Percentiles rank a stretch among this genome's conserved stretches.
phyloP scores from a whole-genome alignment of 2,113 vertebrate genomes.

The Tyrannus savana region DNA sequence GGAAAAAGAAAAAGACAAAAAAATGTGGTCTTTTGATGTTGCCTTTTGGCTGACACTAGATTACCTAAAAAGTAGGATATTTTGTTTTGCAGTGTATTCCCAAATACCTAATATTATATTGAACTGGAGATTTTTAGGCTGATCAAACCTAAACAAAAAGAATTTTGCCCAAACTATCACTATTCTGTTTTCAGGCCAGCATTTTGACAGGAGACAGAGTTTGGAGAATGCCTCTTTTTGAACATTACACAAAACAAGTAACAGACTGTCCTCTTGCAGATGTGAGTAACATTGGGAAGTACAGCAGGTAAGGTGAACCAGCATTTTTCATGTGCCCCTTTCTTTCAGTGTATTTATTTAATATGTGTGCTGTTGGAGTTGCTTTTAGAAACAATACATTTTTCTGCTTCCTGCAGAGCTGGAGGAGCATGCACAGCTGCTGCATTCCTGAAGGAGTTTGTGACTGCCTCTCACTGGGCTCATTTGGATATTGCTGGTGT shows the following conservation, averaged over 20 bases:
- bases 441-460: constrained; percentile 93
- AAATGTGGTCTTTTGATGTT: neutral
- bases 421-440: constrained; percentile 96
- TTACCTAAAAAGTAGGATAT: neutral
- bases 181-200: constrained; percentile 81
- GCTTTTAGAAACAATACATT: neutral
- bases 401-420: constrained; percentile 75
- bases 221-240: constrained; percentile 97
- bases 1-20: neutral
- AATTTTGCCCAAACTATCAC: neutral
- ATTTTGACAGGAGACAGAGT: constrained; percentile 93
- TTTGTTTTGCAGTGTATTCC: neutral
- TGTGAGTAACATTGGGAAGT: constrained; percentile 94
- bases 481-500: constrained; percentile 97
- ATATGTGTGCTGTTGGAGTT: neutral
- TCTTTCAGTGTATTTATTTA: neutral
- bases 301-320: constrained; percentile 81
- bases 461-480: constrained; percentile 90
- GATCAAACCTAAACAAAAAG: neutral
- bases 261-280: constrained; percentile 93
- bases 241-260: constrained; percentile 93
- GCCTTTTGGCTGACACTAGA: neutral
- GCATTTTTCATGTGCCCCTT: neutral
- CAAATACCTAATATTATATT: neutral
- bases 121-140: neutral